Base-by-base conservation (phyloP, 92 coral and sea anemone species). In the Epizoanthus illoricatus region DNA sequence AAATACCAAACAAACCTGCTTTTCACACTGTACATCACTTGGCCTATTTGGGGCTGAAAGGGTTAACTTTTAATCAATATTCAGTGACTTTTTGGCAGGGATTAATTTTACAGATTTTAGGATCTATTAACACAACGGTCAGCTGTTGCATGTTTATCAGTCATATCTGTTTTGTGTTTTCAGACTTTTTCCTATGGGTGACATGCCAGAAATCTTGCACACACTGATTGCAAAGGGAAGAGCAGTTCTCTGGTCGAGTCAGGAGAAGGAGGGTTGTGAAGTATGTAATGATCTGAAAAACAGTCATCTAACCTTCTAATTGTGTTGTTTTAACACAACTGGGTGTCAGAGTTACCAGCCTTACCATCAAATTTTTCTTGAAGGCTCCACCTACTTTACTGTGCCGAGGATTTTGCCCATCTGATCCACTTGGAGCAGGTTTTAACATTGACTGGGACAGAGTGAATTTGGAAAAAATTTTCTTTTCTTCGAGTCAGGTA, bases 181-280 rank as follows among this genome's bases (percentile, higher is more conserved):
- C 74, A 97, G 99, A 59, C 90, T 97, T 63, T 97, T 93, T 80
- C 98, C 99, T 5, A 90, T 94, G 92, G 99, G 99, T 54, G 99
- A 97, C 74, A 97, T 97, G 99, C 99, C 99, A 54, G 99, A 97
- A 84, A 89, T 97, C 13, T 84, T 97, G 47, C 90, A 91, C 89
- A 81, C 88, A 19, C 94, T 97, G 19, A 89, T 97, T 45, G 97
- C 99, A 9, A 93, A 90, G 72, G 99, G 99, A 81, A 93, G 88
- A 80, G 99, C 99, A 72, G 94, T 97, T 23, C 84, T 97, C 18
- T 97, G 99, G 99, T 97, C 99, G 52, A 97, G 99, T 87, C 99
- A 97, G 84, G 96, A 88, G 81, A 97, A 92, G 80, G 91, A 93
- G 65, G 92, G 98, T 11, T 97, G 92, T 76, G 73, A 90, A 93